These are phyloP conservation scores for Semnopithecus entellus DNA, from an alignment of 2,113 vertebrate species.

Conservation along the genomic window DNA sequence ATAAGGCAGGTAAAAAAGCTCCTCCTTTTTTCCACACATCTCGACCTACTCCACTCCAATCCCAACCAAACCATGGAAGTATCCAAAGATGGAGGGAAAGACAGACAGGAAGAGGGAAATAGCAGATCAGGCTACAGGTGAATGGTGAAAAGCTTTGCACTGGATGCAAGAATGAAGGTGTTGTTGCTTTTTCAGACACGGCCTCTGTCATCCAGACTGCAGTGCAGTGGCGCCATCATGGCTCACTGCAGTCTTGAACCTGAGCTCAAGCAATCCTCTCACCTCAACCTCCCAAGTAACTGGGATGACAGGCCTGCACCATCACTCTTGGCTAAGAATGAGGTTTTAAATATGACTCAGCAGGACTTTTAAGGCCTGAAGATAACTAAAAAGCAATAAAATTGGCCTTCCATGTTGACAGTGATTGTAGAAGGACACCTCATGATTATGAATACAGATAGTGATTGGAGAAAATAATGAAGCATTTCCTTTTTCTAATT, in stretches of 20 bases:
- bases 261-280: no score
- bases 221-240: no score
- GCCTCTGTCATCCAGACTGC: no score
- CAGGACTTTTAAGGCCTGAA: neutral
- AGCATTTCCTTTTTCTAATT: neutral
- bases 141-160: neutral
- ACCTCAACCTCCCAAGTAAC: no score
- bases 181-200: no score
- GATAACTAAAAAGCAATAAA: neutral
- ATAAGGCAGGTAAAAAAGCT: neutral
- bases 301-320: no score
- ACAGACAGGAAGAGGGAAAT: neutral
- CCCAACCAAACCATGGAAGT: neutral
- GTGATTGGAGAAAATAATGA: neutral
- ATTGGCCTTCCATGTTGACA: neutral
- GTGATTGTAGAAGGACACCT: neutral
- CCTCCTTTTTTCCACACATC: neutral
- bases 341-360: neutral
- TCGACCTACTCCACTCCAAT: neutral
- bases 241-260: no score
- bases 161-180: neutral
- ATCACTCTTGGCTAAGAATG: no score
- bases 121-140: neutral
- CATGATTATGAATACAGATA: no score
- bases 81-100: neutral